These are phyloP conservation scores for Lerema accius DNA, from an alignment of 1,140 invertebrate genomes.

Conservation along the genomic window DNA sequence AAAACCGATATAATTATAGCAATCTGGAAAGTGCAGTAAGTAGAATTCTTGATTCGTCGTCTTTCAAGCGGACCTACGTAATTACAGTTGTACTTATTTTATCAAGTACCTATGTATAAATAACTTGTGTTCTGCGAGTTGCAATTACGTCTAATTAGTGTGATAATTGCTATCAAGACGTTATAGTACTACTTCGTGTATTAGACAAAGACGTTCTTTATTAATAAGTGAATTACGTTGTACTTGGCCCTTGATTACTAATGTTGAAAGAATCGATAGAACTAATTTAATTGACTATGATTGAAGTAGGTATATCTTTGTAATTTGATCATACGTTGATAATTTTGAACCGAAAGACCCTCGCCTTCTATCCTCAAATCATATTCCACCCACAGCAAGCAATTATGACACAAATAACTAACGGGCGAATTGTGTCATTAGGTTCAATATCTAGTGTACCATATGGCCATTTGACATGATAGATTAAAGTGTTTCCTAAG, in stretches of 20 bases:
- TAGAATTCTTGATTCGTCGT: background rate
- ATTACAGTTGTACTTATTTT: no score
- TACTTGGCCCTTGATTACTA: background rate
- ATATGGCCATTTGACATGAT: conserved; percentile 22
- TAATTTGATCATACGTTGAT: no score
- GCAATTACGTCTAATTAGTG: conserved; percentile 19
- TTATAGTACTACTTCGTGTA: background rate
- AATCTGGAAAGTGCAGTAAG: background rate
- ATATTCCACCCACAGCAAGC: no score
- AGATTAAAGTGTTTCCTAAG: conserved; percentile 33
- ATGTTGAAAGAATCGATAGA: no score
- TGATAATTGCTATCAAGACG: conserved; percentile 15
- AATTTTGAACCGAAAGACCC: no score
- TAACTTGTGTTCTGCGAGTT: conserved; percentile 4
- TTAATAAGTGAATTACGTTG: background rate
- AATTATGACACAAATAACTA: no score
- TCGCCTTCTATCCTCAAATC: no score
- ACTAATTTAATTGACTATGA: no score
- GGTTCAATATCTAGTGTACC: background rate
- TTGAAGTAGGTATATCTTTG: no score
- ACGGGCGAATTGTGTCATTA: no score
- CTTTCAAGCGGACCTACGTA: no score
- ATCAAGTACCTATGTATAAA: no score
- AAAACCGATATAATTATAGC: background rate
- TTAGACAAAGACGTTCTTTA: conserved; percentile 19